Evolutionary conservation across 1,140 invertebrate species (phyloP), one percentile per base, ranked within the genome.

Genomic region (Acromyrmex charruanus): DNA sequence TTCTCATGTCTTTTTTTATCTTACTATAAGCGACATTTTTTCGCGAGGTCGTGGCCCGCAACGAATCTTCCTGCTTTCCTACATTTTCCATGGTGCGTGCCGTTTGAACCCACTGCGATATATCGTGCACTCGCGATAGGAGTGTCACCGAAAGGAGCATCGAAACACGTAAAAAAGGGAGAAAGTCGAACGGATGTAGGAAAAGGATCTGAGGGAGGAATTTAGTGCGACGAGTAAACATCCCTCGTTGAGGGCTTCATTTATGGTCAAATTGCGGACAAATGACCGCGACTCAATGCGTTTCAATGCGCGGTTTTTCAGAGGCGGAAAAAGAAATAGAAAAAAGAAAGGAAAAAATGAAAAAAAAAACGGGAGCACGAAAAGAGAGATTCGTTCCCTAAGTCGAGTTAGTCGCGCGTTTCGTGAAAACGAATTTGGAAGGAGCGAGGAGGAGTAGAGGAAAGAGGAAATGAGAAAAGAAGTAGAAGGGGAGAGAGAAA

Each of bases 221-320:
- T 39, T 49, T 21, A n/a, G 16, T 9, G 14, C 14, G 31, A 12
- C 49, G 53, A 72, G 87, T 92, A 93, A 94, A 93, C 92, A 90
- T 87, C 74, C 65, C 61, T 16, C 71, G 25, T 68, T 53, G 77
- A 61, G 65, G 51, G 91, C 90, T 93, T 77, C 84, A 93, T 94
- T 94, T 94, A 90, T 91, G 93, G 91, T 89, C 87, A 92, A 94
- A 92, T 93, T 93, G 93, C 89, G 93, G 93, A 93, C 93, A 94
- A 94, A 94, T 94, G 92, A 94, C 87, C 86, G 89, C 86, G 86
- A 90, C 89, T 92, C 88, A 80, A 91, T 93, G 31, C 86, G 86
- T 90, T 89, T 92, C 88, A 80, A 91, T 93, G 31, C 65, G 6
- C 85, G 65, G 66, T 77, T 61, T 58, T 87, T 44, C 21, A 49